Base-by-base conservation (phyloP, 2,113 vertebrate genomes). In the Brachypteracias leptosomus region DNA sequence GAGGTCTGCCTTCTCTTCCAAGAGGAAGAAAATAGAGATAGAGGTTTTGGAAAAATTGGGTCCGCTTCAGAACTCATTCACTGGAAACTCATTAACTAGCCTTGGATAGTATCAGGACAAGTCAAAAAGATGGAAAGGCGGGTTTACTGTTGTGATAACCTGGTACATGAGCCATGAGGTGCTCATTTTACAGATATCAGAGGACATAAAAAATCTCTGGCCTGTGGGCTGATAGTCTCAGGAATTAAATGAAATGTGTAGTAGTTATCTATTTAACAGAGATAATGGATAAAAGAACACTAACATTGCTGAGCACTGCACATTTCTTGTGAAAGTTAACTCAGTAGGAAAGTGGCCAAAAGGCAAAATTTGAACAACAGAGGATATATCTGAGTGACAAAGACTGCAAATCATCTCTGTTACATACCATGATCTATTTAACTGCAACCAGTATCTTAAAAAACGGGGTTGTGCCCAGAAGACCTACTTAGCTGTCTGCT, bases 21-120 rank as follows among this genome's bases (percentile, higher is more conserved):
- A 95, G 83, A 80, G 33, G 33, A 95, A 42, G 49, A 94, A 96
- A 97, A 90, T 38, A 92, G 79, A 96, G 20, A 42, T 89, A 31
- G 18, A 82, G 61, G 31, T 62, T 96, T 95, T 87, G 73, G 74
- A 93, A 90, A 85, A 88, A 95, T 38, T 91, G 16, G 46, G 54
- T 18, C 28, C 2, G 33, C n/a, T 94, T 98, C 66, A 91, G 89
- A 82, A 95, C 20, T 92, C 72, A 75, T 84, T 96, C 74, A n/a
- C 62, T 96, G 89, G 78, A 86, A 94, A 89, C 62, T 89, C 29
- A 12, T 77, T 75, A 93, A 89, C 85, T 75, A 65, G 67, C 46
- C 26, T 77, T 14, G 38, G 93, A 89, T 24, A 49, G 20, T 52
- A 95, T 80, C 79, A 90, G n/a, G 57, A 61, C 25, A 74, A 79